phyloP scores from a whole-genome alignment of 2,797 vertebrate genomes.

The Enteromius anoplus region DNA sequence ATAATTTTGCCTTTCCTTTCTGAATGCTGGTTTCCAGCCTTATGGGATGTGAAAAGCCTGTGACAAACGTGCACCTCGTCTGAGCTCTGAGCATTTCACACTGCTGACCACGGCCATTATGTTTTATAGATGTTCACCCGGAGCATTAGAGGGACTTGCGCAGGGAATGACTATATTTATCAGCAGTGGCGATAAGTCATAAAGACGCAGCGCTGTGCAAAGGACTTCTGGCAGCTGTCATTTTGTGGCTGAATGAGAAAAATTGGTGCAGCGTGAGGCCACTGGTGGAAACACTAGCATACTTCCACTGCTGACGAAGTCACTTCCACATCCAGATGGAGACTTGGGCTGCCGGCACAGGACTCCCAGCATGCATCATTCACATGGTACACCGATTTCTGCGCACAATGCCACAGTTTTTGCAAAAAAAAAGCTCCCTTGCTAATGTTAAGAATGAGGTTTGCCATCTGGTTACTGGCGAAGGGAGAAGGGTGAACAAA shows the following conservation, averaged over 20 bases:
- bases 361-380: slow-evolving; percentile 59
- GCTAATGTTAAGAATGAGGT: slow-evolving; percentile 52
- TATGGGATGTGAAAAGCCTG: not conserved
- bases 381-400: slow-evolving; percentile 46
- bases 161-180: slow-evolving; percentile 32
- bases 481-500: slow-evolving; percentile 52
- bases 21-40: slow-evolving; percentile 7
- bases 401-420: slow-evolving; percentile 43
- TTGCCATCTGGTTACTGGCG: slow-evolving; percentile 57
- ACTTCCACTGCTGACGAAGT: slow-evolving; percentile 23
- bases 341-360: slow-evolving; percentile 41
- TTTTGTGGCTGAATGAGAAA: slow-evolving; percentile 32
- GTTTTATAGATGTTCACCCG: slow-evolving; percentile 28
- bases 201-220: slow-evolving; percentile 13
- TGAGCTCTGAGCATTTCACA: slow-evolving; percentile 11
- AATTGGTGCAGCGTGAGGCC: slow-evolving; percentile 11
- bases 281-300: not conserved
- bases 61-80: slow-evolving; percentile 24
- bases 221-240: slow-evolving; percentile 39
- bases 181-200: slow-evolving; percentile 45
- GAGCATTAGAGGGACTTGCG: slow-evolving; percentile 12
- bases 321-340: slow-evolving; percentile 53
- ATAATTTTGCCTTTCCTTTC: not conserved
- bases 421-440: slow-evolving; percentile 37
- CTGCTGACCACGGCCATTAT: slow-evolving; percentile 32